These are phyloP conservation scores for Cyphomyrus plagiostoma DNA, from an alignment of 2,113 vertebrate species.

Conservation along the genomic window DNA sequence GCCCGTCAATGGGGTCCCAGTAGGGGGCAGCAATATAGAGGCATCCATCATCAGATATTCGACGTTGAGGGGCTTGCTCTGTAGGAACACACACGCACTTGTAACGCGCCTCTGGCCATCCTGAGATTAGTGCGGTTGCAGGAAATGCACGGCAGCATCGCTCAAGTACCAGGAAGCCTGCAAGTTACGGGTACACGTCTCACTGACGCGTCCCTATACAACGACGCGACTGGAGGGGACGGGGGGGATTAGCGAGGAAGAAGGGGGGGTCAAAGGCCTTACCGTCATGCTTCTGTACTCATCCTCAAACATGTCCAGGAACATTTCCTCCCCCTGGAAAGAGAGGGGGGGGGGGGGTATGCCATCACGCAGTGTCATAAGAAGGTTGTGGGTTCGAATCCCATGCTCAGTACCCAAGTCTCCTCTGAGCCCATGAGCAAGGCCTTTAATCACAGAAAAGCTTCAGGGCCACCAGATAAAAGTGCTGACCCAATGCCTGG, in stretches of 20 bases:
- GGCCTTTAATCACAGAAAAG: too few relatives aligned
- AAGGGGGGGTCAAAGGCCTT: constrained; percentile 35
- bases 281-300: constrained; percentile 96
- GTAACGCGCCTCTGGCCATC: neutral
- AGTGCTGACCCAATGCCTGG: too few relatives aligned
- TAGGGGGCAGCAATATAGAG: constrained; percentile 89
- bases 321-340: constrained; percentile 91
- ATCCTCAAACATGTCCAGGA: constrained; percentile 98
- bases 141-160: neutral
- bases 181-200: neutral
- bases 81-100: constrained; percentile 33
- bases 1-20: constrained; percentile 89
- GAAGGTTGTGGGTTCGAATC: too few relatives aligned
- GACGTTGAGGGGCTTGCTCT: constrained; percentile 96
- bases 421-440: too few relatives aligned
- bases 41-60: constrained; percentile 99
- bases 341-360: constrained; percentile 14
- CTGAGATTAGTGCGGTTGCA: neutral
- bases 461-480: too few relatives aligned
- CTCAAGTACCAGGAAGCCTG: neutral
- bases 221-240: neutral
- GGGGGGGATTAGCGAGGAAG: neutral
- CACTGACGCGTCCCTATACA: neutral
- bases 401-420: too few relatives aligned
- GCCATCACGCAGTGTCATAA: neutral